Base-by-base conservation (phyloP, 2,888 invertebrate species). In the Melanostoma scalare region DNA sequence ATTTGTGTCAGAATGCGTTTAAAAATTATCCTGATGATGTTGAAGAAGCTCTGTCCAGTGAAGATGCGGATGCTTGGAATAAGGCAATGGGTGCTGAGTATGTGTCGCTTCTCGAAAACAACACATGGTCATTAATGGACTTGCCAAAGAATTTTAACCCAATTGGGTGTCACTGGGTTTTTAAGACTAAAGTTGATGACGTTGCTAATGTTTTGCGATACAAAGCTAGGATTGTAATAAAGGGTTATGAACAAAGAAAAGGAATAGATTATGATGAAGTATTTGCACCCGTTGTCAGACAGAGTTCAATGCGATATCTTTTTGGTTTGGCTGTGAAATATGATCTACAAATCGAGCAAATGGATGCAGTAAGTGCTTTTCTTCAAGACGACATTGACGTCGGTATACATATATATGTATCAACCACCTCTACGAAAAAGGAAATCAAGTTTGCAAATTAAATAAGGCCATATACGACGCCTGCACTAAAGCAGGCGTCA, bases 401-500 rank as follows among this genome's bases (percentile, higher is more conserved):
- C 20, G 20, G 1, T 20, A 20, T 20, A 20, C 1, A 20, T 20
- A 20, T 20, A 20, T 20, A 20, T 20, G 20, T 20, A 1, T 20
- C 20, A 20, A 20, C 20, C 58, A 6, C 1, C 8, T 36, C 42
- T 58, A 46, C 33, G 42, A 60, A 60, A 60, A 42, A 3, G 10
- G 58, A 36, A 60, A 60, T 42, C n/a, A 71, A 52, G 40, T 60
- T 31, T 60, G 71, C 42, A 50, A 60, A 33, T 33, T 60, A 5
- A 71, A 71, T 40, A 60, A 71, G 33, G 35, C 42, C 9, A 50
- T 56, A 3, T 58, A 69, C 35, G 71, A 58, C n/a, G n/a, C n/a
- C n/a, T n/a, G n/a, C n/a, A 8, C 35, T 68, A 3, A 56, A 56
- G 8, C 68, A 68, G 48, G 42, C 60, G 30, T 42, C 8, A 8